Percentiles rank a stretch among this genome's conserved stretches.
Conservation (phyloP, 2,888 invertebrate species). For the Euproctis similis region DNA sequence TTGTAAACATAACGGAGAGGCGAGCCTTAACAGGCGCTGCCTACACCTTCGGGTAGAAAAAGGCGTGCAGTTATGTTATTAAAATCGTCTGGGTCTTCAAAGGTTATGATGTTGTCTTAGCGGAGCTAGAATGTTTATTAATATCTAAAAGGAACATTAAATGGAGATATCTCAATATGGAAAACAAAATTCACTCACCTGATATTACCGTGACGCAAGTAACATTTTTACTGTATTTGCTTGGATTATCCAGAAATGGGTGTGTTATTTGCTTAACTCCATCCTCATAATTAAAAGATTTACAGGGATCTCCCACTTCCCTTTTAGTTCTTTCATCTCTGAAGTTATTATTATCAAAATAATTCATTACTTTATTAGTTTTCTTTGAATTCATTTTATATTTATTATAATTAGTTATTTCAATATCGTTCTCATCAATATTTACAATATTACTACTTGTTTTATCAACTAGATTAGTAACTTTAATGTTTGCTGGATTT, state of each 20-base stretch:
- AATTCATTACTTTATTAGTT: conserved; percentile 9
- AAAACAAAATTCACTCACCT: conserved; percentile 38
- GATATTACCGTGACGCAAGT: conserved; percentile 49
- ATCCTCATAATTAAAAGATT: conserved; percentile 23
- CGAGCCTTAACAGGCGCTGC: too few relatives aligned
- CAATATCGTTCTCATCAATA: conserved; percentile 6
- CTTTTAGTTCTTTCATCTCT: conserved; percentile 33
- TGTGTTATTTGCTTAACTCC: conserved; percentile 34
- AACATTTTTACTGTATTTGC: conserved; percentile 39
- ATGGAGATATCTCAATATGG: too few relatives aligned
- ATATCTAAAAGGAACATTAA: not conserved
- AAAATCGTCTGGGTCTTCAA: too few relatives aligned
- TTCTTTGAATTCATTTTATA: conserved; percentile 5
- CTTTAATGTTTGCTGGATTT: too few relatives aligned
- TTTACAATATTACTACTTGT: not conserved
- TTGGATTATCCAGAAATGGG: conserved; percentile 40
- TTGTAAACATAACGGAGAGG: too few relatives aligned
- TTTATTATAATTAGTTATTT: conserved; percentile 22
- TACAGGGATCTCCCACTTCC: conserved; percentile 37
- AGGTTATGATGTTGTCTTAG: too few relatives aligned
- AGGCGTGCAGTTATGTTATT: too few relatives aligned
- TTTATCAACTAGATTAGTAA: not conserved
- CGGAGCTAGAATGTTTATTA: not conserved
- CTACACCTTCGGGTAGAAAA: too few relatives aligned
- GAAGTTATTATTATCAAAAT: conserved; percentile 19